phyloP scores from a whole-genome alignment of 2,113 vertebrate genomes.

The Apeltes quadracus region DNA sequence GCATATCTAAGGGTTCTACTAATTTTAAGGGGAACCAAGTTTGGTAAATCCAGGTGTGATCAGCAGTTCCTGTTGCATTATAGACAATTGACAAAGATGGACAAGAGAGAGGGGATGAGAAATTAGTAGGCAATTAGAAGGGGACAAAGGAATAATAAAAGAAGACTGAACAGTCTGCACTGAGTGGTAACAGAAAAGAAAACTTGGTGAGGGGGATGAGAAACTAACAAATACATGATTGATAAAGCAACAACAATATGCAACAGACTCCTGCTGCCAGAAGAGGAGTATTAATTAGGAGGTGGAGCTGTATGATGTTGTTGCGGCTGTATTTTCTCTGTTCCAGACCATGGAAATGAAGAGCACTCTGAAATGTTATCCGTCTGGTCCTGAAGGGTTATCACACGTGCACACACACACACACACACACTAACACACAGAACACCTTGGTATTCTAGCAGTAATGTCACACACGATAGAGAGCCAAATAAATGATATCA shows the following conservation, averaged over 20 bases:
- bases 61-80: slow-evolving; percentile 41
- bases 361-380: slow-evolving; percentile 61
- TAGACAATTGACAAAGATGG: slow-evolving; percentile 26
- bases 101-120: slow-evolving; percentile 6
- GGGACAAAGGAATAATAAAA: slow-evolving; percentile 25
- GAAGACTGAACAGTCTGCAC: slow-evolving; percentile 15
- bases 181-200: not conserved
- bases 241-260: not conserved
- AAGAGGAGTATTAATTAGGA: slow-evolving; percentile 28
- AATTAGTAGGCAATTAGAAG: slow-evolving; percentile 24
- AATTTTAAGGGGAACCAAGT: slow-evolving; percentile 28
- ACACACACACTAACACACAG: slow-evolving; percentile 16
- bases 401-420: slow-evolving; percentile 15
- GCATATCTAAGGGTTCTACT: slow-evolving; percentile 46
- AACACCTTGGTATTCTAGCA: slow-evolving; percentile 39
- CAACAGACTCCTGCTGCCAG: slow-evolving; percentile 12
- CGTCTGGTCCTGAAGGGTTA: slow-evolving; percentile 47
- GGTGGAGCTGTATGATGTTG: slow-evolving; percentile 45
- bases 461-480: slow-evolving; percentile 50
- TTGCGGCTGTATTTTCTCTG: slow-evolving; percentile 49
- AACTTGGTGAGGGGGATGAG: slow-evolving; percentile 1
- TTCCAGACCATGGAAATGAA: slow-evolving; percentile 51
- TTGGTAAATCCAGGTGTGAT: slow-evolving; percentile 39
- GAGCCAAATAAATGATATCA: slow-evolving; percentile 57
- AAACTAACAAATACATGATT: slow-evolving; percentile 2